Conservation (phyloP, 30 jellyfish, hydroid and myxozoan species). For the Aurelia coerulea region DNA sequence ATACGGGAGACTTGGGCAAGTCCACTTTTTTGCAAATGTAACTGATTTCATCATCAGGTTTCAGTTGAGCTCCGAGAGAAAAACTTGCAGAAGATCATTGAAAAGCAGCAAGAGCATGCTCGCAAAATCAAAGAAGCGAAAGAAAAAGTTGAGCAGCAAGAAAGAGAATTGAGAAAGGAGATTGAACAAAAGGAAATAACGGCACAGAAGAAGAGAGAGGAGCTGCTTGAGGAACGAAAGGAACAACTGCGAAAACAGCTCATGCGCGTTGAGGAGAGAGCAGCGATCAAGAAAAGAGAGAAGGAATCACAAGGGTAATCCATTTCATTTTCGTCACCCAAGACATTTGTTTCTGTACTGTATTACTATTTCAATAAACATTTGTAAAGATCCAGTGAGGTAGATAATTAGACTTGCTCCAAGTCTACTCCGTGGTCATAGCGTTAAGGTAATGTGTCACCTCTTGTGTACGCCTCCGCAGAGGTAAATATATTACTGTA, state of each 20-base stretch:
- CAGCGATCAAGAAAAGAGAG: constrained; percentile 40
- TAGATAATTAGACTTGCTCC: no score
- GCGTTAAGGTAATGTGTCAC: no score
- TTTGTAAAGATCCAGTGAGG: background rate
- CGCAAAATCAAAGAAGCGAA: constrained; percentile 28
- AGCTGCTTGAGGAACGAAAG: constrained; percentile 9
- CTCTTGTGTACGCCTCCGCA: no score
- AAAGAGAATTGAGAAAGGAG: constrained; percentile 42
- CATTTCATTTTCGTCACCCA: background rate
- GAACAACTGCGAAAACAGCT: constrained; percentile 27
- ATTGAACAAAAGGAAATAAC: constrained; percentile 36
- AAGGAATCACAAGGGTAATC: constrained; percentile 50
- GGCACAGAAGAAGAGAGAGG: constrained; percentile 52
- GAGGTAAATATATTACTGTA: no score
- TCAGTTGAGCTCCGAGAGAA: constrained; percentile 50
- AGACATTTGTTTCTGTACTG: background rate
- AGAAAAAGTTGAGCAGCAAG: constrained; percentile 49
- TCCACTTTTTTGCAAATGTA: no score
- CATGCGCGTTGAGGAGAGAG: constrained; percentile 11
- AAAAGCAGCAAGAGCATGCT: constrained; percentile 36
- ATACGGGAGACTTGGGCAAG: no score
- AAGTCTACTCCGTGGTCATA: no score
- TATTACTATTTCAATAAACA: background rate
- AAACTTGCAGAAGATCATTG: constrained; percentile 22
- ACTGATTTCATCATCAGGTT: background rate